Percentiles rank a stretch among this genome's conserved stretches.
Conservation (phyloP, 2,797 vertebrate species). For the Gymnoscopelus braueri region DNA sequence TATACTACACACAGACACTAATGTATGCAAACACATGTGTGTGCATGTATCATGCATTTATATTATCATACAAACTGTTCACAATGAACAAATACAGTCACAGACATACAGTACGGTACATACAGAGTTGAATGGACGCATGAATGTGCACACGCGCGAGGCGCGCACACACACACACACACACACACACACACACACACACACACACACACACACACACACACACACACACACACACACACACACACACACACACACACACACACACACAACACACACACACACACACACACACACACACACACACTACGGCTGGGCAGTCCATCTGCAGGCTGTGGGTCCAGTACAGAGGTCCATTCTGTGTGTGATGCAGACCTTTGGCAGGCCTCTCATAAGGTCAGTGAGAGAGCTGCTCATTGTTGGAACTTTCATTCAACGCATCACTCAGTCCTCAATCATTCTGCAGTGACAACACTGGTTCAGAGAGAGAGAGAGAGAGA, state of each 20-base stretch:
- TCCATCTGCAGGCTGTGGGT: not conserved
- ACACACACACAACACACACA: not conserved
- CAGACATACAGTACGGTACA: no score
- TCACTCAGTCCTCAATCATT: no score
- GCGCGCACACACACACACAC: not conserved
- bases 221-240: constrained; percentile 7
- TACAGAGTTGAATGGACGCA: no score
- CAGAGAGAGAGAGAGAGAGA: not conserved
- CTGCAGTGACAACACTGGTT: no score
- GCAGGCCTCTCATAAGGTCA: not conserved
- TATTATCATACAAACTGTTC: no score
- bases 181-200: not conserved
- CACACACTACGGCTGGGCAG: not conserved
- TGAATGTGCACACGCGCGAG: no score
- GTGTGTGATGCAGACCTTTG: not conserved
- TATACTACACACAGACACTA: no score
- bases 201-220: constrained; percentile 3
- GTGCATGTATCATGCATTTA: no score
- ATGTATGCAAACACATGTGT: no score
- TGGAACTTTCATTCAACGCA: not conserved
- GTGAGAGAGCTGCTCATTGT: not conserved
- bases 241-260: not conserved
- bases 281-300: not conserved
- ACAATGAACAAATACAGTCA: no score
- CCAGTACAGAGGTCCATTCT: constrained; percentile 10